Conservation (phyloP, 92 coral and sea anemone species). For the Metridium senile region DNA sequence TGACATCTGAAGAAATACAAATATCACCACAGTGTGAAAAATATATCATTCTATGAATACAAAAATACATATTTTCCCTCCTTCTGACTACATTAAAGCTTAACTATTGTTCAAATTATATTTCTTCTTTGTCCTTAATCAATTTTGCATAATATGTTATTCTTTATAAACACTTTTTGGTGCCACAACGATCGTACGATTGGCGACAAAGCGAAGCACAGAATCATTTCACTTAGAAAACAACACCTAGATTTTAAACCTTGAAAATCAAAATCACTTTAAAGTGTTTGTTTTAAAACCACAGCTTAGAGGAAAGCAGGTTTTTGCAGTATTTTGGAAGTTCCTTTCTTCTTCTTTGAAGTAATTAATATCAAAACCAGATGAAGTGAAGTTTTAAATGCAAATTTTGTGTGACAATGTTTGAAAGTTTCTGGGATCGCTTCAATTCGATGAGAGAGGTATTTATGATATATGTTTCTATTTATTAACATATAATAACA, state of each 20-base stretch:
- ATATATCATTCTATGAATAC: background rate
- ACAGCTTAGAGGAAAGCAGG: too few relatives aligned
- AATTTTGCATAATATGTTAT: background rate
- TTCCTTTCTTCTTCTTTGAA: too few relatives aligned
- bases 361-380: too few relatives aligned
- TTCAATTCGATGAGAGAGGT: constrained; percentile 41
- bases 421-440: constrained; percentile 38
- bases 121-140: background rate
- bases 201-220: background rate
- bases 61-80: background rate
- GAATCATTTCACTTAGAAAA: background rate
- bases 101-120: background rate
- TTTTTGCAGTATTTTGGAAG: too few relatives aligned
- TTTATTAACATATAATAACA: too few relatives aligned
- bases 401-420: constrained; percentile 30
- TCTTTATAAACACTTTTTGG: background rate
- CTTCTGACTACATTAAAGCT: background rate
- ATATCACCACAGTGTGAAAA: background rate
- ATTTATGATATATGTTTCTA: background rate
- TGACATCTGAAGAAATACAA: too few relatives aligned
- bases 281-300: too few relatives aligned
- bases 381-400: background rate
- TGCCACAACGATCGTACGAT: background rate
- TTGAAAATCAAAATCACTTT: background rate
- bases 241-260: background rate